Conservation (phyloP, 2,797 vertebrate species). For the Acrossocheilus wenchowensis region DNA sequence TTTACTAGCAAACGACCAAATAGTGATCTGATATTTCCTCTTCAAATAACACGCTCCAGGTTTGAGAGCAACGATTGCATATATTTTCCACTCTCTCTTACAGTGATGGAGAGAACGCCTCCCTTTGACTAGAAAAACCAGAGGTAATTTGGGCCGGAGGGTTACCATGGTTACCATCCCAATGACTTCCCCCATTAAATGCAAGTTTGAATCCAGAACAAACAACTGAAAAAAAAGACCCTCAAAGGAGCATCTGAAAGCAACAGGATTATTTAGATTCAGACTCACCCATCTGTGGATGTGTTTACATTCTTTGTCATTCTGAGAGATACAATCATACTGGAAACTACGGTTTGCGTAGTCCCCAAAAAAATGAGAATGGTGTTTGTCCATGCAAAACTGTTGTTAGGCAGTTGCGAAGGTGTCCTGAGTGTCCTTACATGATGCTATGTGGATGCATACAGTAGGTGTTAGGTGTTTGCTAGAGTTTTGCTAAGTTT, state of each 20-base stretch:
- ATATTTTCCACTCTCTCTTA: slow-evolving; percentile 52
- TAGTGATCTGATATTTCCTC: not conserved
- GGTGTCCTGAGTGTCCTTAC: not conserved
- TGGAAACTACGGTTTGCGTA: not conserved
- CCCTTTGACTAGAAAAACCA: slow-evolving; percentile 64
- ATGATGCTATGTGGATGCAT: not conserved
- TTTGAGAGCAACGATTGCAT: slow-evolving; percentile 16
- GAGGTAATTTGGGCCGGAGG: slow-evolving; percentile 71
- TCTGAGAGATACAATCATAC: not conserved
- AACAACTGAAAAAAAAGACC: slow-evolving; percentile 31
- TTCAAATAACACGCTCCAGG: slow-evolving; percentile 4
- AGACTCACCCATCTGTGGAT: slow-evolving; percentile 13
- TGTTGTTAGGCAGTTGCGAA: not conserved
- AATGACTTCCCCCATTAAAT: slow-evolving; percentile 77
- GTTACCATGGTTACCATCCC: slow-evolving; percentile 83
- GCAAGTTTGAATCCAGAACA: slow-evolving; percentile 56
- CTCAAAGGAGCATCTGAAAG: slow-evolving; percentile 29
- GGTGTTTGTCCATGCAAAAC: not conserved
- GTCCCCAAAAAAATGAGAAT: not conserved
- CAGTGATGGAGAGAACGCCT: slow-evolving; percentile 62
- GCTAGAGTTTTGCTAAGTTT: not conserved
- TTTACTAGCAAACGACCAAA: not conserved
- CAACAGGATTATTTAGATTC: slow-evolving; percentile 17
- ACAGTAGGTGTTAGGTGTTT: too few species aligned
- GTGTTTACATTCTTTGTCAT: not conserved